These are phyloP conservation scores for Haemorhous mexicanus DNA, from an alignment of 2,113 vertebrate species.

Conservation along the genomic window DNA sequence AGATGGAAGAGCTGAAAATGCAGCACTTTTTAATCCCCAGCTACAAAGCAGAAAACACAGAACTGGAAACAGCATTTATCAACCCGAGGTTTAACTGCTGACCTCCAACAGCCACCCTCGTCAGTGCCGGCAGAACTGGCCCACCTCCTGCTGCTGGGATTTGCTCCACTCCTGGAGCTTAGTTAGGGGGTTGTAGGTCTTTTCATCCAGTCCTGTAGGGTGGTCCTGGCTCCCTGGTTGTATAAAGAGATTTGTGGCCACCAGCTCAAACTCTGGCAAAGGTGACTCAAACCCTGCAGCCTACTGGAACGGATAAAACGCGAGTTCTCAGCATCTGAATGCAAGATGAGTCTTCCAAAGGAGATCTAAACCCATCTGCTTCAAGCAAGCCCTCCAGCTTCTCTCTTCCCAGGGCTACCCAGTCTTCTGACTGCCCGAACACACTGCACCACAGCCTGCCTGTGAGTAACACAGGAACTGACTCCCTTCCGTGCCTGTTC, in stretches of 20 bases:
- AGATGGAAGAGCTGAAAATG: neutral
- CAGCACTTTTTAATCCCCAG: neutral
- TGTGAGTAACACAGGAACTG: neutral
- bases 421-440: neutral
- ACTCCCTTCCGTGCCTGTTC: fast-evolving
- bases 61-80: neutral
- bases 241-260: neutral
- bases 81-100: neutral
- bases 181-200: neutral
- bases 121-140: fast-evolving
- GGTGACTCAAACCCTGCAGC: neutral
- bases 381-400: fast-evolving
- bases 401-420: neutral
- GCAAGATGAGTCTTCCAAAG: neutral
- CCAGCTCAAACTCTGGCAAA: neutral
- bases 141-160: neutral
- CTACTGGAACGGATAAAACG: fast-evolving
- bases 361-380: neutral
- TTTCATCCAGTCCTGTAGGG: neutral
- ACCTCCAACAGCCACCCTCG: neutral
- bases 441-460: neutral
- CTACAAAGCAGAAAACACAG: neutral
- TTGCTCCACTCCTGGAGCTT: neutral
- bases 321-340: neutral
- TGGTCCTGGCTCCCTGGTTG: neutral